Conservation (phyloP, 2,113 vertebrate genomes). For the Girardinichthys multiradiatus region DNA sequence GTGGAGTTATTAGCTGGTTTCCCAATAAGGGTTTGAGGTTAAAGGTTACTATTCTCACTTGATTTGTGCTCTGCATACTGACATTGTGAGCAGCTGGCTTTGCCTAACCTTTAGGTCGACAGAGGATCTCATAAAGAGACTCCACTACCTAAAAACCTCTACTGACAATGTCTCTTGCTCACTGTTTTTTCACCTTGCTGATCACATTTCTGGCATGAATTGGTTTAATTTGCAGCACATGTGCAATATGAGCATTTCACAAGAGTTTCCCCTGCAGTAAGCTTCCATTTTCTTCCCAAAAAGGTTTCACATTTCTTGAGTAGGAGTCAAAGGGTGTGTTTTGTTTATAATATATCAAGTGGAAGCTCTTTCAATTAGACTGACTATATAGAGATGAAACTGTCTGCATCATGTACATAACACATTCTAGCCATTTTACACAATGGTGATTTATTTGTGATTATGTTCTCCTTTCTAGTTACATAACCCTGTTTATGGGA, state of each 20-base stretch:
- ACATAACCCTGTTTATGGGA: slow-evolving; percentile 16
- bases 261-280: neutral
- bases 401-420: neutral
- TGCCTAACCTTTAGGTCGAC: slow-evolving; percentile 14
- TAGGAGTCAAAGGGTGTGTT: neutral
- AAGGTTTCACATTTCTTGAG: neutral
- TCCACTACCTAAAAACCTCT: neutral
- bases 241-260: neutral
- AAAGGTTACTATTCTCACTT: slow-evolving; percentile 53
- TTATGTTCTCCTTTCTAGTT: neutral
- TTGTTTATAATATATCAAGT: slow-evolving; percentile 19
- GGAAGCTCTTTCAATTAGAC: neutral
- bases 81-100: slow-evolving; percentile 17
- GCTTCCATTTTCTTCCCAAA: neutral
- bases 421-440: neutral
- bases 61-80: slow-evolving; percentile 30
- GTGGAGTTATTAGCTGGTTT: slow-evolving; percentile 33
- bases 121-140: slow-evolving; percentile 27
- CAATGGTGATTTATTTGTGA: neutral
- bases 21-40: slow-evolving; percentile 31
- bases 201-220: neutral
- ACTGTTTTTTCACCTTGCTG: no score
- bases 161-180: no score
- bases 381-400: slow-evolving; percentile 4
- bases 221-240: slow-evolving; percentile 6